phyloP scores from a whole-genome alignment of 2,888 invertebrate species.

The Bembecia ichneumoniformis region DNA sequence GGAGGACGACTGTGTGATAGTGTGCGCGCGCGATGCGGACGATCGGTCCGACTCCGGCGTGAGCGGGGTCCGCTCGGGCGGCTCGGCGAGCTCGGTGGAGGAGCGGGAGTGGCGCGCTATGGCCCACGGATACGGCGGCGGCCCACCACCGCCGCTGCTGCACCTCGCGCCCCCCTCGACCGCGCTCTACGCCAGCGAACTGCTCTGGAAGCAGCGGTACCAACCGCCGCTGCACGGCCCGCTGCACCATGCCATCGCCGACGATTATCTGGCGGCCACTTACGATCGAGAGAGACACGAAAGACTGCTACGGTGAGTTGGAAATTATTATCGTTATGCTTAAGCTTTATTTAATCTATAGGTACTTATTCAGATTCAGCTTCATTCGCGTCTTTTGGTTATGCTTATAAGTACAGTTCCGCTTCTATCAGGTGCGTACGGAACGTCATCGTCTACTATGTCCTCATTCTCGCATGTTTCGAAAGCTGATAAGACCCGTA shows the following conservation, averaged over 20 bases:
- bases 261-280: constrained; percentile 64
- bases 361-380: too few relatives aligned
- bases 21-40: constrained; percentile 73
- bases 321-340: too few relatives aligned
- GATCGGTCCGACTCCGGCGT: constrained; percentile 78
- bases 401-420: too few relatives aligned
- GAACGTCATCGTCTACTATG: too few relatives aligned
- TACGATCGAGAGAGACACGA: constrained; percentile 78
- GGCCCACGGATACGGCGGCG: constrained; percentile 80
- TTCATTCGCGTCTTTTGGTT: too few relatives aligned
- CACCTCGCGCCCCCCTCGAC: constrained; percentile 63
- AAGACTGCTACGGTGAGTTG: constrained; percentile 76
- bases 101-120: constrained; percentile 83
- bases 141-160: constrained; percentile 70
- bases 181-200: constrained; percentile 67
- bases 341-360: background rate
- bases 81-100: constrained; percentile 82
- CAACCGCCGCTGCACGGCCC: constrained; percentile 68
- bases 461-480: too few relatives aligned
- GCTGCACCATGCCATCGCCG: constrained; percentile 66
- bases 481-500: too few relatives aligned
- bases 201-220: constrained; percentile 75
- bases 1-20: constrained; percentile 77
- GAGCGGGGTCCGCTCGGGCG: constrained; percentile 81
- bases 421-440: too few relatives aligned